Conservation (phyloP, 2,113 vertebrate genomes). For the Pterocles gutturalis region DNA sequence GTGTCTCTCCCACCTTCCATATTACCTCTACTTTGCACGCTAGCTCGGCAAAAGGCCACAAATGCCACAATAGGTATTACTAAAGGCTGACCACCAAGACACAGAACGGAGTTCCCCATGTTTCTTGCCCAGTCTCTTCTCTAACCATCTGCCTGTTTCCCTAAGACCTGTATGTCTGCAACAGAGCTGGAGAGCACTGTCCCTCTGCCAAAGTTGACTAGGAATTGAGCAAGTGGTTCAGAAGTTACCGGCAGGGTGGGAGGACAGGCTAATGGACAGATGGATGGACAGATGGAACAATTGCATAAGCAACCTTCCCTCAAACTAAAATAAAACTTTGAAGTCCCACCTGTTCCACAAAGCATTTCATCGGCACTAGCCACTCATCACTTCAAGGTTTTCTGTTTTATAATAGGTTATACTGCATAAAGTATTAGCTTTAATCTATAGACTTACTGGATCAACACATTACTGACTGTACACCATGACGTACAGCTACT, state of each 20-base stretch:
- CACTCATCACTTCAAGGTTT: background rate
- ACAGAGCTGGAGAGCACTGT: background rate
- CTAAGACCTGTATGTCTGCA: background rate
- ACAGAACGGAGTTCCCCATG: fast-evolving
- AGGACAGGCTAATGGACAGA: conserved; percentile 33
- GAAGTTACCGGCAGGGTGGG: background rate
- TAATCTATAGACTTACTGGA: background rate
- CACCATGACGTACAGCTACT: conserved; percentile 12
- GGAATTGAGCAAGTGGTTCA: background rate
- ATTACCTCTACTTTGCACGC: fast-evolving
- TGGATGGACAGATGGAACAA: conserved; percentile 59
- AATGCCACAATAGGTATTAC: fast-evolving
- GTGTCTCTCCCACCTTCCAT: fast-evolving
- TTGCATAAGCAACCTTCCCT: conserved; percentile 54
- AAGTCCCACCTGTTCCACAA: conserved; percentile 45
- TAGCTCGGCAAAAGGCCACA: background rate
- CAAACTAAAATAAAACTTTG: conserved; percentile 36
- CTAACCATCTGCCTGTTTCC: background rate
- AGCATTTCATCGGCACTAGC: background rate
- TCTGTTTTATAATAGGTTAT: background rate
- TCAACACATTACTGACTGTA: conserved; percentile 2
- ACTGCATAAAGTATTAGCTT: background rate
- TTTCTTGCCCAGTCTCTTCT: background rate
- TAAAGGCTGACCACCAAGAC: background rate
- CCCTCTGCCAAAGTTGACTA: background rate